Percentiles rank a stretch among this genome's conserved stretches.
Conservation (phyloP, 2,888 invertebrate species). For the Caenorhabditis sulstoni region DNA sequence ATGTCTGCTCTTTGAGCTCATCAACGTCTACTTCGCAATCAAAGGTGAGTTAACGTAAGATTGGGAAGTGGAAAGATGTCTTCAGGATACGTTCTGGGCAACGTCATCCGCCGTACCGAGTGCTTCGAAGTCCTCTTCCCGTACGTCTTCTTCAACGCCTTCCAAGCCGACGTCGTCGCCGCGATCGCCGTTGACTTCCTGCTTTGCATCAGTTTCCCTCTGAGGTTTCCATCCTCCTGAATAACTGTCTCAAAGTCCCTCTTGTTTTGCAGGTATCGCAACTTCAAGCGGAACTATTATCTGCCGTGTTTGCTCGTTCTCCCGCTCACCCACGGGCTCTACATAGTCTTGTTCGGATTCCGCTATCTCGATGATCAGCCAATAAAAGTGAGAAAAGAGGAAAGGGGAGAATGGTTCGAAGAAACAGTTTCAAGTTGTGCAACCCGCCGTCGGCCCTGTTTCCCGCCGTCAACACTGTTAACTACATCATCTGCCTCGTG, state of each 20-base stretch:
- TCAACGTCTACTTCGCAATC: slow-evolving; percentile 12
- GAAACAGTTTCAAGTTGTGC: slow-evolving; percentile 21
- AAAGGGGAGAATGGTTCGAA: no score
- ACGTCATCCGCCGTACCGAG: slow-evolving; percentile 2
- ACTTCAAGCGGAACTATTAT: not conserved
- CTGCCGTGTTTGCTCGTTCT: not conserved
- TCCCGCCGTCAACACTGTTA: not conserved
- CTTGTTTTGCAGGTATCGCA: slow-evolving; percentile 7
- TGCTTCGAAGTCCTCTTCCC: slow-evolving; percentile 12
- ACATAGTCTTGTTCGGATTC: not conserved
- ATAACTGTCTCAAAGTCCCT: no score
- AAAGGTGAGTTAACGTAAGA: not conserved
- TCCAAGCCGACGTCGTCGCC: slow-evolving; percentile 12
- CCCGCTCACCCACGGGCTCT: slow-evolving; percentile 4
- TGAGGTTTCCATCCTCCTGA: not conserved
- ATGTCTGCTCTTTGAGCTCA: slow-evolving; percentile 19
- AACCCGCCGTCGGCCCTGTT: slow-evolving; percentile 8
- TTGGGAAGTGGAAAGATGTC: not conserved
- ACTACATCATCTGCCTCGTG: slow-evolving; percentile 1
- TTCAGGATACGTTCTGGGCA: not conserved
- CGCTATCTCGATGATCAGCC: not conserved
- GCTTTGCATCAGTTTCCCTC: slow-evolving; percentile 6
- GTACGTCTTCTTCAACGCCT: slow-evolving; percentile 20
- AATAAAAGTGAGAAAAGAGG: not conserved
- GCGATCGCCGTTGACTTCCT: slow-evolving; percentile 15